Conservation (phyloP, 1,140 invertebrate species). For the Drosophila trapezifrons region DNA sequence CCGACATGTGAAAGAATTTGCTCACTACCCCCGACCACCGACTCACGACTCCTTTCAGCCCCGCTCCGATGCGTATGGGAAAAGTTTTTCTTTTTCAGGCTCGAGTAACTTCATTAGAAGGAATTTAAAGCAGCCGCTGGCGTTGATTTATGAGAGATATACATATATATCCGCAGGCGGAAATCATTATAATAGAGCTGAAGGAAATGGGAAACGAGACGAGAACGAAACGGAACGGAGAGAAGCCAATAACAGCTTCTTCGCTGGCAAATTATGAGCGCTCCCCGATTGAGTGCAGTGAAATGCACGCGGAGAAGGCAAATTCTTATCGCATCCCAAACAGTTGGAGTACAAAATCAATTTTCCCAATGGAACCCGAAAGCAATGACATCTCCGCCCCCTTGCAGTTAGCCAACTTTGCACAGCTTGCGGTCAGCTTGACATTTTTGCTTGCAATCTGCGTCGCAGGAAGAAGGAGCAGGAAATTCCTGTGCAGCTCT, state of each 20-base stretch:
- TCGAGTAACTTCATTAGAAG: slow-evolving; percentile 78
- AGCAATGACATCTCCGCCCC: slow-evolving; percentile 16
- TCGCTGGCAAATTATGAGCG: slow-evolving; percentile 55
- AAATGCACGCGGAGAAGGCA: slow-evolving; percentile 36
- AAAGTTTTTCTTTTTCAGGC: slow-evolving; percentile 70
- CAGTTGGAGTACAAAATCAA: slow-evolving; percentile 68
- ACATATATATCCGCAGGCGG: slow-evolving; percentile 48
- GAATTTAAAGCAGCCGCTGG: slow-evolving; percentile 69
- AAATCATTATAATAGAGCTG: slow-evolving; percentile 49
- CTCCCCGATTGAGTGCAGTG: slow-evolving; percentile 52
- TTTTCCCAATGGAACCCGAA: slow-evolving; percentile 51
- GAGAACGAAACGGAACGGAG: slow-evolving; percentile 1
- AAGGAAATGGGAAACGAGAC: slow-evolving; percentile 32
- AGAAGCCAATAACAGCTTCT: slow-evolving; percentile 34
- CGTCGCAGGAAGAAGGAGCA: slow-evolving; percentile 13
- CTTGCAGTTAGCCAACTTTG: slow-evolving; percentile 38
- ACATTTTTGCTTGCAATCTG: slow-evolving; percentile 55
- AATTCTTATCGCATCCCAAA: slow-evolving; percentile 63
- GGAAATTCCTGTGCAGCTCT: slow-evolving; percentile 62
- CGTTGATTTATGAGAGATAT: slow-evolving; percentile 69
- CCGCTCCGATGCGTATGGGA: slow-evolving; percentile 20
- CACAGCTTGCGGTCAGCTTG: slow-evolving; percentile 72
- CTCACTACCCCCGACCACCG: slow-evolving; percentile 44
- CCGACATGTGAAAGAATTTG: slow-evolving; percentile 66
- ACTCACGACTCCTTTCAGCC: neutral